Evolutionary conservation across 2,113 vertebrate genomes (phyloP).

Genomic region (Hydrochoerus hydrochaeris): DNA sequence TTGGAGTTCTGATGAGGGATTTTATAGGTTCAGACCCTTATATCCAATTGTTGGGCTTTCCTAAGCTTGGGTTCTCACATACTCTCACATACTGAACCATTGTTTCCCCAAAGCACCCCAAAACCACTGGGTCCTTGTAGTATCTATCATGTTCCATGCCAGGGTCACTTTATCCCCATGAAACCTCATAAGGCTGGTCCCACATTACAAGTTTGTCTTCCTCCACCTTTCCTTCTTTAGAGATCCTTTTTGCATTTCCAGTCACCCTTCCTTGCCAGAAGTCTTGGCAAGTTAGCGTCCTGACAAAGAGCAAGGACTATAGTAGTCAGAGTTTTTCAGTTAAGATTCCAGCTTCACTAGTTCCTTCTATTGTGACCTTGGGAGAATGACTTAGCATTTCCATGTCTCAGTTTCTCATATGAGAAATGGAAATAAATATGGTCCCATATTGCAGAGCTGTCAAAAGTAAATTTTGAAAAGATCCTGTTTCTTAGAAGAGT

Average conservation of each 20-base stretch:
- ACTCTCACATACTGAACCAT: not conserved
- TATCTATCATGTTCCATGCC: not conserved
- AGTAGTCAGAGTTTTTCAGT: not conserved
- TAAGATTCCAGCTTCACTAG: not conserved
- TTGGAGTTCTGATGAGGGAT: not conserved
- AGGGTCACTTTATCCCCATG: not conserved
- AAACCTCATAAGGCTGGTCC: not conserved
- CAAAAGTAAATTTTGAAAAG: constrained; percentile 8
- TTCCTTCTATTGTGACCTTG: constrained; percentile 24
- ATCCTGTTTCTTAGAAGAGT: not conserved
- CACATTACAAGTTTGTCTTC: not conserved
- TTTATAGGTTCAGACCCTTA: not conserved
- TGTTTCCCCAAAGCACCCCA: not conserved
- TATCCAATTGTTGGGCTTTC: not conserved
- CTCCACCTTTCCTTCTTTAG: not conserved
- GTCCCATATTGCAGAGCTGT: not conserved
- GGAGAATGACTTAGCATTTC: constrained; percentile 43
- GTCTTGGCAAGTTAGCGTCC: not conserved
- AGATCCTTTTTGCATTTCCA: not conserved
- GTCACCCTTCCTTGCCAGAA: not conserved
- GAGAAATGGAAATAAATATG: constrained; percentile 13
- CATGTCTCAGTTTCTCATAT: constrained; percentile 46
- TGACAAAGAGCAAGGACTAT: not conserved
- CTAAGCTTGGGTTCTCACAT: not conserved
- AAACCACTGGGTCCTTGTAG: not conserved